Conservation (phyloP, 2,888 invertebrate genomes). For the Leptinotarsa peninsularis region DNA sequence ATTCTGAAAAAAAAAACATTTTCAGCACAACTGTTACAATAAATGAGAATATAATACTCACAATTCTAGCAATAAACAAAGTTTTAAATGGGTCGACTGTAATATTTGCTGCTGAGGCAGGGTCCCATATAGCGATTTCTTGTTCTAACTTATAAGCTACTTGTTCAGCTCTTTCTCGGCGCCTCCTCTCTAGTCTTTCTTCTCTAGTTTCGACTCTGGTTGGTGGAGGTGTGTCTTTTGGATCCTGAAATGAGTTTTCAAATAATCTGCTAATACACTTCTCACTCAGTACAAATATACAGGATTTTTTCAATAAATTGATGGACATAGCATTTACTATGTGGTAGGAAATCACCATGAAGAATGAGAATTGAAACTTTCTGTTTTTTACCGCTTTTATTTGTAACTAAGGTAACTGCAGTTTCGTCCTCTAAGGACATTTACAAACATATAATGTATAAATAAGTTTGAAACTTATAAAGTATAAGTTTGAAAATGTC, state of each 20-base stretch:
- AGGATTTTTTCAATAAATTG: no score
- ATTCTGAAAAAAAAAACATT: conserved; percentile 76
- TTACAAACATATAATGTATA: no score
- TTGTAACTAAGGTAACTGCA: no score
- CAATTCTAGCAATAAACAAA: conserved; percentile 95
- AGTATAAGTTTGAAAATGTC: no score
- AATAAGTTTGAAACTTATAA: no score
- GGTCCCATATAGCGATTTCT: conserved; percentile 97
- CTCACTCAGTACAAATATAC: no score
- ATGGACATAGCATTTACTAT: no score
- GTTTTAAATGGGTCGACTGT: conserved; percentile 97
- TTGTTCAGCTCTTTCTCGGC: conserved; percentile 95
- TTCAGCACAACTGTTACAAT: background rate
- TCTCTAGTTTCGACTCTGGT: conserved; percentile 95
- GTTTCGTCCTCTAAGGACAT: no score
- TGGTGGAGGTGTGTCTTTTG: conserved; percentile 96
- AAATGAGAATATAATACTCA: conserved; percentile 69
- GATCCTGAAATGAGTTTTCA: conserved; percentile 76
- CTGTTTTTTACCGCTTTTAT: no score
- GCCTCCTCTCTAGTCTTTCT: conserved; percentile 88
- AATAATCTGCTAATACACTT: background rate
- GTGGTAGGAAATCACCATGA: no score
- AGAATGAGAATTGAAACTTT: no score
- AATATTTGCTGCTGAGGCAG: conserved; percentile 79
- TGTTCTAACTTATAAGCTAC: conserved; percentile 98